phyloP scores from a whole-genome alignment of 2,113 vertebrate genomes.

The Thunnus maccoyii region DNA sequence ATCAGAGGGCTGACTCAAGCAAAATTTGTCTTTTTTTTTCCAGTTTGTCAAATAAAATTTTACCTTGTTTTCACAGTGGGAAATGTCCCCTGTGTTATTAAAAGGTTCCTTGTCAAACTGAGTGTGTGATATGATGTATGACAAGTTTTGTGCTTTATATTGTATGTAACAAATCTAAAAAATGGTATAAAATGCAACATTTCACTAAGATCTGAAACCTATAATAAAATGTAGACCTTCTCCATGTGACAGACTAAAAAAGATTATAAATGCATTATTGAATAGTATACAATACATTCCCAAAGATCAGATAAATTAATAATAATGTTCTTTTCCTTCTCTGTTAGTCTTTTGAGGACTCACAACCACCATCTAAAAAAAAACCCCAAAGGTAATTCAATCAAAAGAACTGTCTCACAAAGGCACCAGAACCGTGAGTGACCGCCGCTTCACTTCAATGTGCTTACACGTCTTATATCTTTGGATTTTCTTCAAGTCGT shows the following conservation, averaged over 20 bases:
- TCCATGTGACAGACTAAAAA: no score
- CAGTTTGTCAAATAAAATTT: slow-evolving; percentile 2
- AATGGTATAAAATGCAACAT: not conserved
- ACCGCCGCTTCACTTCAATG: slow-evolving; percentile 11
- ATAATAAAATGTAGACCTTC: not conserved
- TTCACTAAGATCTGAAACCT: not conserved
- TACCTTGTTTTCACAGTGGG: not conserved
- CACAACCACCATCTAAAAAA: not conserved
- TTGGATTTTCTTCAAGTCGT: slow-evolving; percentile 40
- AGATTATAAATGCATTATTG: not conserved
- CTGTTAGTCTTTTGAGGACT: not conserved
- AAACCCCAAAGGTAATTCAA: not conserved
- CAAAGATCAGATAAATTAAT: not conserved
- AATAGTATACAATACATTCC: not conserved
- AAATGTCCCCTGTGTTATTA: not conserved
- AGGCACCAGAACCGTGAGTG: slow-evolving; percentile 6
- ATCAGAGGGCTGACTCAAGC: slow-evolving; percentile 27
- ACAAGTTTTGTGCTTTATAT: not conserved
- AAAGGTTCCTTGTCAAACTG: not conserved
- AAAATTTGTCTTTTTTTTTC: not conserved
- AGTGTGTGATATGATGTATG: not conserved
- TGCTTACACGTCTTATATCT: slow-evolving; percentile 31
- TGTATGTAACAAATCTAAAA: not conserved
- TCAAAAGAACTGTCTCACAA: not conserved
- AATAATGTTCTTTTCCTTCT: not conserved